Base-by-base conservation (phyloP, 2,797 vertebrate genomes). In the Centroberyx gerrardi region DNA sequence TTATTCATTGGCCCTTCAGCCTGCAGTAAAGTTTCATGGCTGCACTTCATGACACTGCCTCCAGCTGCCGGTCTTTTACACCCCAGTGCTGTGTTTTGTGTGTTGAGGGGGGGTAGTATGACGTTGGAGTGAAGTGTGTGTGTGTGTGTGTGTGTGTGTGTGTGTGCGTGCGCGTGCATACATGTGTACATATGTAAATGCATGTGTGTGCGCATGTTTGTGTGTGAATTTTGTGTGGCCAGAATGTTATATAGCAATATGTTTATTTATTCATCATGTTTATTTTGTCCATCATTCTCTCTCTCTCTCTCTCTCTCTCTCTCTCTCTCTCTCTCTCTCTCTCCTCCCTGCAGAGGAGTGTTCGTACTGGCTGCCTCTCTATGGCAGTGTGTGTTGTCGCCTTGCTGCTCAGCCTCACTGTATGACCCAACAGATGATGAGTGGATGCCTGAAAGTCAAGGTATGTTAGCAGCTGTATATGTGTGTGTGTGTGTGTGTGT, bases 281-380 rank as follows among this genome's bases (percentile, higher is more conserved):
- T 51, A 51, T 61, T 61, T 8, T 17, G 7, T 0, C 82, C 74
- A 82, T 81, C 82, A 40, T 84, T 28, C 40, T 69, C 0, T 83
- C 74, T 83, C 82, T 83, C 48, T 84, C 73, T 80, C 54, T 48
- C 17, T 60, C 66, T 52, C n/a, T 75, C 72, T 59, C 7, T 68
- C 27, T 76, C 17, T 33, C 63, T 82, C 12, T 77, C 54, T 22
- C 22, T 22, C 22, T 22, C 22, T 22, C 22, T 22, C 22, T 22
- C 22, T 22, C 22, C 22, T 22, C 22, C 1, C 22, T 84, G 28
- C 54, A 98, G 97, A 99, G 81, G 97, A 97, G 88, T 97, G 95
- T 80, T 96, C 97, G 0, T 97, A 95, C 81, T 98, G 97, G 97
- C 93, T 98, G 85, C 98, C 98, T 4, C 96, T 99, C 12, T 99